Percentiles rank a stretch among this genome's conserved stretches.
Evolutionary conservation across 2,888 invertebrate species (phyloP).

Genomic region (Sphaerophoria taeniata): DNA sequence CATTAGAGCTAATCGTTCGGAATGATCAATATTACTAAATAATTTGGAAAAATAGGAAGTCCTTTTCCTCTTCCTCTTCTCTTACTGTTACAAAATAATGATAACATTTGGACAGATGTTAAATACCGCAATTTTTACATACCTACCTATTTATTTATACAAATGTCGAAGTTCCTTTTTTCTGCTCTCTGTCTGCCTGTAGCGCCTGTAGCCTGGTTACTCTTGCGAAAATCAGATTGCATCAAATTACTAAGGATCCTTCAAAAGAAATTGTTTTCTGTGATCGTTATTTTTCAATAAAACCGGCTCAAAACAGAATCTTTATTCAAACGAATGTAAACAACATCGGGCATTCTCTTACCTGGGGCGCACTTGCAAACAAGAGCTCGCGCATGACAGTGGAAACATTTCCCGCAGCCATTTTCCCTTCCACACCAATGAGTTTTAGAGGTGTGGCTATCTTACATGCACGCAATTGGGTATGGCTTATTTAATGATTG

Average conservation of each 20-base stretch:
- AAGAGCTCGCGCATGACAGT: constrained; percentile 5
- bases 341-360: not conserved
- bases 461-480: not conserved
- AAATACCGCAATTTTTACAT: not conserved
- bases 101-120: constrained; percentile 28
- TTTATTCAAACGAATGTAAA: no score
- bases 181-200: not conserved
- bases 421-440: constrained; percentile 12
- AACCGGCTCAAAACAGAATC: not conserved
- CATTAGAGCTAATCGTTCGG: constrained; percentile 56
- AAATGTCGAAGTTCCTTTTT: not conserved
- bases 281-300: constrained; percentile 1
- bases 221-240: no score
- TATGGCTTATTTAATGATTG: not conserved
- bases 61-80: not conserved
- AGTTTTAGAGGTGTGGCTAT: constrained; percentile 18
- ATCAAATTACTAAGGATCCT: no score
- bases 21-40: constrained; percentile 61
- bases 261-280: no score
- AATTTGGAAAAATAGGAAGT: constrained; percentile 28
- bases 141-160: not conserved
- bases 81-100: not conserved
- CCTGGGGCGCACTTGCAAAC: constrained; percentile 3
- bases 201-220: not conserved
- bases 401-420: constrained; percentile 3